phyloP scores from a whole-genome alignment of 2,797 vertebrate genomes.

The Arnoldichthys spilopterus region DNA sequence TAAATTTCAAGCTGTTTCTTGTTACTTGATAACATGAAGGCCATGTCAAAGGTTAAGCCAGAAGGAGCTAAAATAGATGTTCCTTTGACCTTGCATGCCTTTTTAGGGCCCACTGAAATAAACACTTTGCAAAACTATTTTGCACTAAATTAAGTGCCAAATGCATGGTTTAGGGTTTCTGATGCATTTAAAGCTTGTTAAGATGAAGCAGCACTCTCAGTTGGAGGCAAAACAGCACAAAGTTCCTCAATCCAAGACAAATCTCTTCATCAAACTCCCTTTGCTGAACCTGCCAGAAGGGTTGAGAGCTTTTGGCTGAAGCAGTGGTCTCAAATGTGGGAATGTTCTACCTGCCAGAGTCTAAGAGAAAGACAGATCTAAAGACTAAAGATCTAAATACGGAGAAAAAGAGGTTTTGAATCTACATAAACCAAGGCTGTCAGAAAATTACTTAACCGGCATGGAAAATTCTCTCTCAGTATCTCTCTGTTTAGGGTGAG shows the following conservation, averaged over 20 bases:
- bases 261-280: constrained; percentile 11
- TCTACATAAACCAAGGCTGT: constrained; percentile 3
- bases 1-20: constrained; percentile 62
- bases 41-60: constrained; percentile 61
- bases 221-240: neutral
- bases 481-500: neutral
- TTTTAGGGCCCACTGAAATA: neutral
- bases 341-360: constrained; percentile 20
- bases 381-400: neutral
- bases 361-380: constrained; percentile 1
- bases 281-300: neutral
- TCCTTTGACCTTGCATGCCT: constrained; percentile 25
- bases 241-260: neutral
- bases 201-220: neutral
- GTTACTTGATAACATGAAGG: constrained; percentile 60
- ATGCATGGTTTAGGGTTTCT: constrained; percentile 16
- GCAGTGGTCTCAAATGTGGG: constrained; percentile 1
- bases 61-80: constrained; percentile 45
- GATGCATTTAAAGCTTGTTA: neutral
- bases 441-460: neutral
- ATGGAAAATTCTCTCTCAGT: neutral
- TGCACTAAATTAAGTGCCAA: neutral
- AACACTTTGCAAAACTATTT: constrained; percentile 8
- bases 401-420: constrained; percentile 1
- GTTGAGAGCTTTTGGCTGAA: constrained; percentile 14